Percentiles rank a stretch among this genome's conserved stretches.
Evolutionary conservation across 1,140 invertebrate species (phyloP).

Genomic region (Drosophila ficusphila): DNA sequence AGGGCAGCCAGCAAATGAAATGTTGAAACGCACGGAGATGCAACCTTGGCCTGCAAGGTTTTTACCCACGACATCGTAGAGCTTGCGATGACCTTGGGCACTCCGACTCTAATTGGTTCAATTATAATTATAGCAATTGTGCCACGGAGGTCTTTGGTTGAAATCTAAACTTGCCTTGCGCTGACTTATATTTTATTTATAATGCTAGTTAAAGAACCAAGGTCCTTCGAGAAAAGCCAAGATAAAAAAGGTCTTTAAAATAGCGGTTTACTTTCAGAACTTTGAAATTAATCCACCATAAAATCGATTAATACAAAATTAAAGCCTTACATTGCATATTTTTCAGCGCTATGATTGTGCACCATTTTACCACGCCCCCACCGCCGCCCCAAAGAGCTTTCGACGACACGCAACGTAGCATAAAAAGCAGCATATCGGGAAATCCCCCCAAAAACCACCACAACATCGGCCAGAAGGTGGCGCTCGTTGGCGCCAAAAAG

Average conservation of each 20-base stretch:
- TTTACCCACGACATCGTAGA: constrained; percentile 2
- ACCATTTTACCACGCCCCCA: neutral
- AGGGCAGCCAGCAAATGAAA: neutral
- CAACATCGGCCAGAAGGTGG: constrained; percentile 44
- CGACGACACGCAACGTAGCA: constrained; percentile 56
- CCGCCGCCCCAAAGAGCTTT: constrained; percentile 17
- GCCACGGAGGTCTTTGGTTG: neutral
- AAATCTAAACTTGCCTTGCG: neutral
- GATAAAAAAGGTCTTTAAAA: neutral
- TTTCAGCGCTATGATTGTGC: constrained; percentile 47
- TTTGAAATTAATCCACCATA: neutral
- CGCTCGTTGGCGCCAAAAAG: constrained; percentile 19
- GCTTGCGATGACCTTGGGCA: constrained; percentile 49
- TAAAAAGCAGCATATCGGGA: constrained; percentile 59
- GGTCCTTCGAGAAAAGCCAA: neutral
- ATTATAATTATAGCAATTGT: constrained; percentile 4
- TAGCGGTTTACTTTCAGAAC: neutral
- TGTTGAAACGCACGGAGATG: neutral
- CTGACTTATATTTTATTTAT: neutral
- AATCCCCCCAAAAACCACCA: constrained; percentile 4
- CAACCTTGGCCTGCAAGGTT: constrained; percentile 14
- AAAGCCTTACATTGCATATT: constrained; percentile 61
- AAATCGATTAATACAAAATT: neutral
- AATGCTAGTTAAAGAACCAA: neutral
- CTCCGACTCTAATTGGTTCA: constrained; percentile 9